Percentiles rank a stretch among this genome's conserved stretches.
These are phyloP conservation scores for Amphibalanus amphitrite DNA, from an alignment of 1,140 invertebrate species.

Conservation along the genomic window DNA sequence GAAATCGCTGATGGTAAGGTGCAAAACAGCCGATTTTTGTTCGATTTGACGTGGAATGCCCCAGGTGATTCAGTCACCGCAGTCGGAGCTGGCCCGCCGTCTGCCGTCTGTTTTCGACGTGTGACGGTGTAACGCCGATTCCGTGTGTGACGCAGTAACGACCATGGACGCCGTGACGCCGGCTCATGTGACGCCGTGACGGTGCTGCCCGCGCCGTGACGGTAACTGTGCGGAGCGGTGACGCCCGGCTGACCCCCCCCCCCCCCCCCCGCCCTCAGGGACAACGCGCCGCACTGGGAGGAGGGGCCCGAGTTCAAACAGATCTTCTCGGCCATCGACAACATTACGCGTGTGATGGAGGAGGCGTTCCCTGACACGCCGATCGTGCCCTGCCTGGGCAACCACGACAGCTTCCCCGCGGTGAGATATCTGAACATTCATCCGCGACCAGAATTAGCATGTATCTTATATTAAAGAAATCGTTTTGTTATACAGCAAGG, in stretches of 20 bases:
- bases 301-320: slow-evolving; percentile 21
- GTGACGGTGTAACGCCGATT: not conserved
- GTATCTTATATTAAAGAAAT: not conserved
- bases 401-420: slow-evolving; percentile 27
- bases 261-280: slow-evolving; percentile 18
- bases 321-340: slow-evolving; percentile 20
- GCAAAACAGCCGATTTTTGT: no score
- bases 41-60: no score
- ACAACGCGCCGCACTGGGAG: slow-evolving; percentile 26
- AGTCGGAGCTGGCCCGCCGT: no score
- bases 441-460: not conserved
- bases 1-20: no score
- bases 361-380: slow-evolving; percentile 23
- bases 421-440: slow-evolving; percentile 9
- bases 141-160: no score
- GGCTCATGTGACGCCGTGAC: no score
- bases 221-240: no score
- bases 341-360: slow-evolving; percentile 23
- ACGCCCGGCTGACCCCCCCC: no score
- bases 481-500: not conserved
- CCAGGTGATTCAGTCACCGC: no score
- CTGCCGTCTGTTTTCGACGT: no score
- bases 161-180: no score
- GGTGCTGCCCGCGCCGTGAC: no score
- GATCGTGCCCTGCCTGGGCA: slow-evolving; percentile 28